Conservation (phyloP, 2,888 invertebrate species). For the Embidobia sp. region DNA sequence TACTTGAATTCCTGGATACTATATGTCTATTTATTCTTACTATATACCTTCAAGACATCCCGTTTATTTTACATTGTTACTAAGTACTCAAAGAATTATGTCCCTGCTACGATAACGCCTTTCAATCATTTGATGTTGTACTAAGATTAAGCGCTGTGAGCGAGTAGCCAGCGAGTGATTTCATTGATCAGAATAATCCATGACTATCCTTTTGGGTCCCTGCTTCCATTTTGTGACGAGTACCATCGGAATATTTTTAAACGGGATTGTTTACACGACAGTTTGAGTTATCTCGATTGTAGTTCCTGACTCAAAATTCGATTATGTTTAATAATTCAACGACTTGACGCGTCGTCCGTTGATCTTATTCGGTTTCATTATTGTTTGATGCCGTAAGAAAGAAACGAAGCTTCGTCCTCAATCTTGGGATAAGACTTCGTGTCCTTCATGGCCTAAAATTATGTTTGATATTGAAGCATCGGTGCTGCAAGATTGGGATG, state of each 20-base stretch:
- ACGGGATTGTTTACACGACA: conserved; percentile 10
- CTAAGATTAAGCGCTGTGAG: too few relatives aligned
- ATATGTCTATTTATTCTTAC: too few relatives aligned
- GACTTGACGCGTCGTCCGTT: conserved; percentile 30
- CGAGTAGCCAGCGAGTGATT: too few relatives aligned
- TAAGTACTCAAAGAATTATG: too few relatives aligned
- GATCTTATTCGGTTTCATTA: conserved; percentile 26
- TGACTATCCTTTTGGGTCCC: too few relatives aligned
- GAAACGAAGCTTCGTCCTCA: conserved; percentile 65
- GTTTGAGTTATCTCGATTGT: conserved; percentile 8
- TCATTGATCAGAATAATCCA: too few relatives aligned
- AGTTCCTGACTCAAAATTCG: conserved; percentile 30
- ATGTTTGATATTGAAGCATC: conserved; percentile 99
- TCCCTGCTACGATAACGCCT: too few relatives aligned
- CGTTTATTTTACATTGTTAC: too few relatives aligned
- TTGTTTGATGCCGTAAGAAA: conserved; percentile 63
- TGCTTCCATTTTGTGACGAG: too few relatives aligned
- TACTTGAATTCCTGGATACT: too few relatives aligned
- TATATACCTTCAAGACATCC: too few relatives aligned
- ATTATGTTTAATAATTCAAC: conserved; percentile 39
- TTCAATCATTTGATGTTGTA: too few relatives aligned
- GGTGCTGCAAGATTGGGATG: conserved; percentile 97
- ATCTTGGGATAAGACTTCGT: conserved; percentile 58
- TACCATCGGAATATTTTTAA: conserved; percentile 30
- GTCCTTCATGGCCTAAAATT: conserved; percentile 83